phyloP scores from a whole-genome alignment of 1,140 invertebrate genomes.

The Bradynema listronoti region DNA sequence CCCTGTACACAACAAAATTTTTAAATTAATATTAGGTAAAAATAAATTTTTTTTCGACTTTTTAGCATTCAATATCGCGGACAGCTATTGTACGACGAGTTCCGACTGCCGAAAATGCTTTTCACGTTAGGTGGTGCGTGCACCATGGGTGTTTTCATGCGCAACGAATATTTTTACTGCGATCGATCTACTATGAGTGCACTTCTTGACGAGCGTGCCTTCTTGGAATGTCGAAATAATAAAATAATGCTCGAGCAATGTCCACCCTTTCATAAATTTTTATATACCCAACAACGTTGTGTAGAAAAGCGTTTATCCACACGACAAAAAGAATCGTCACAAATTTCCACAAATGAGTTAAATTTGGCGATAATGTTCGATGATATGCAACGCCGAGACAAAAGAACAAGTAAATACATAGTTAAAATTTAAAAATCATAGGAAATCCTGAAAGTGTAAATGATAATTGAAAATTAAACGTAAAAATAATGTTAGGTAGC shows the following conservation, averaged over 20 bases:
- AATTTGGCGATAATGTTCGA: not conserved
- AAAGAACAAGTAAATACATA: not conserved
- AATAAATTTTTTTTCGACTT: not conserved
- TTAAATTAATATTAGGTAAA: not conserved
- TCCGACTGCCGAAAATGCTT: not conserved
- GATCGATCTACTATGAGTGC: not conserved
- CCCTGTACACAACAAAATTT: not conserved
- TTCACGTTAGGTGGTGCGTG: too few relatives aligned
- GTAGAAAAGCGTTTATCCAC: not conserved
- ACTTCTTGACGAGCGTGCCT: not conserved
- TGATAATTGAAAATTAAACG: constrained; percentile 1
- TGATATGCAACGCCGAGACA: not conserved
- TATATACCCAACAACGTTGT: not conserved
- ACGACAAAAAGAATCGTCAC: not conserved
- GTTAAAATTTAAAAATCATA: not conserved
- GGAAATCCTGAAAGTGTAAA: not conserved
- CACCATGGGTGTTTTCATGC: constrained; percentile 3
- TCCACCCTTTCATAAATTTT: not conserved
- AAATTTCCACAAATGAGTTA: not conserved
- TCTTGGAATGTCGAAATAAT: not conserved
- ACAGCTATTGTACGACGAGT: not conserved
- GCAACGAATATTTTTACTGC: constrained; percentile 5
- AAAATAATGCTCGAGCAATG: not conserved
- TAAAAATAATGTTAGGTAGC: constrained; percentile 4
- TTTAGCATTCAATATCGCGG: not conserved